Evolutionary conservation across 2,113 vertebrate species (phyloP).

Genomic region (Laterallus jamaicensis): DNA sequence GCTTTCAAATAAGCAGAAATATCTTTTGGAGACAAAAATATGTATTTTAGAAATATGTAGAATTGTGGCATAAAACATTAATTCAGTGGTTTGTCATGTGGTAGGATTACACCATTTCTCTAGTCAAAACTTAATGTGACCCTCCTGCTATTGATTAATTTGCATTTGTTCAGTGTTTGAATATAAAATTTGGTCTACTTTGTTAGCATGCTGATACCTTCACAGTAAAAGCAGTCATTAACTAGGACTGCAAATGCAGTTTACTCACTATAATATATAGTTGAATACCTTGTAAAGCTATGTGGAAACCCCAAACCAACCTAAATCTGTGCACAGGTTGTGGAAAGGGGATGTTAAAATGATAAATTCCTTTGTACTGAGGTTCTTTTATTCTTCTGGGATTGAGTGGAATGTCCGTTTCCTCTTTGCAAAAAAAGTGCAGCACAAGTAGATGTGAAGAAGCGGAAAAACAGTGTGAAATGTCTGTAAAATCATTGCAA

Average conservation of each 20-base stretch:
- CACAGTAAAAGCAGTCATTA: neutral
- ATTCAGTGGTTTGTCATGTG: neutral
- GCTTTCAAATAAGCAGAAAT: neutral
- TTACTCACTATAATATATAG: neutral
- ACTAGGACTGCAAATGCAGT: neutral
- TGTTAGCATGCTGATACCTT: neutral
- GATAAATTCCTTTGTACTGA: neutral
- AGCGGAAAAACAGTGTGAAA: neutral
- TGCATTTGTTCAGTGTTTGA: neutral
- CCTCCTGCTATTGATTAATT: neutral
- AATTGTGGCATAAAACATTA: neutral
- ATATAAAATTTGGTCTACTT: neutral
- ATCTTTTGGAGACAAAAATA: neutral
- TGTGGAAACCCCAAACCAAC: neutral
- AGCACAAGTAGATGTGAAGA: neutral
- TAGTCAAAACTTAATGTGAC: neutral
- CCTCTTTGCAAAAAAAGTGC: neutral
- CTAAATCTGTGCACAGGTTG: neutral
- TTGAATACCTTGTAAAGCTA: neutral
- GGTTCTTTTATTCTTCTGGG: neutral
- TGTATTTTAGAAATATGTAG: neutral
- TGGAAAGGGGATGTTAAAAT: neutral
- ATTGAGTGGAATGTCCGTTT: neutral
- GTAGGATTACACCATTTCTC: neutral
- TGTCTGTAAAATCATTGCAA: neutral